These are phyloP conservation scores for Drepana falcataria DNA, from an alignment of 2,888 invertebrate genomes.

Conservation along the genomic window DNA sequence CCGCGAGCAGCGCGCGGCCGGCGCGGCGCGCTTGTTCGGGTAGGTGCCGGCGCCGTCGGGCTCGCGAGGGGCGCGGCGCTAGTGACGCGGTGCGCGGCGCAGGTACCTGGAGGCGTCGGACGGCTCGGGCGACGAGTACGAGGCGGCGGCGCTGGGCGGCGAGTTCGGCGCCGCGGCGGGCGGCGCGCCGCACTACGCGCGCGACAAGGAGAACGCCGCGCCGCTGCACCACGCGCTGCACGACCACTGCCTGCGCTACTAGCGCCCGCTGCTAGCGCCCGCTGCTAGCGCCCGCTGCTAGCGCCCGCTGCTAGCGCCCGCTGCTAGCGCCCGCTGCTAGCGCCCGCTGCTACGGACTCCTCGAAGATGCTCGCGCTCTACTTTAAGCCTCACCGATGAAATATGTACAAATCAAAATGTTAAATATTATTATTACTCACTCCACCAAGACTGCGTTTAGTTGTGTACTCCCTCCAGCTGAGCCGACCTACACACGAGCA, in stretches of 20 bases:
- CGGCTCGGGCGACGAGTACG: slow-evolving; percentile 80
- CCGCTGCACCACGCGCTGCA: slow-evolving; percentile 60
- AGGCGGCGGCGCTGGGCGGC: slow-evolving; percentile 39
- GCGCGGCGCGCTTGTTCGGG: slow-evolving; percentile 84
- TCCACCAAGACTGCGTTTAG: not conserved
- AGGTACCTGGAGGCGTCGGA: slow-evolving; percentile 85
- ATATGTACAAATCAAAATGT: slow-evolving; percentile 29
- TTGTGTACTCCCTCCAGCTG: not conserved
- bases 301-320: slow-evolving; percentile 60
- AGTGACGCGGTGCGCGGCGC: slow-evolving; percentile 35
- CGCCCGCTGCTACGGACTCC: not conserved
- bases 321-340: slow-evolving; percentile 54
- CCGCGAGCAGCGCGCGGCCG: slow-evolving; percentile 50
- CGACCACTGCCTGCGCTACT: slow-evolving; percentile 69
- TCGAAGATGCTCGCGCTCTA: slow-evolving; percentile 20
- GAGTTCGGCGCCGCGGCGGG: slow-evolving; percentile 33
- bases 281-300: slow-evolving; percentile 35
- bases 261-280: not conserved
- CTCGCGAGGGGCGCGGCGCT: slow-evolving; percentile 30
- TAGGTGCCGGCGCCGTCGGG: slow-evolving; percentile 4
- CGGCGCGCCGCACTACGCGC: slow-evolving; percentile 39
- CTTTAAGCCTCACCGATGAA: slow-evolving; percentile 27
- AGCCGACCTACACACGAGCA: too few relatives aligned
- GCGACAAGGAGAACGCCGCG: slow-evolving; percentile 69
- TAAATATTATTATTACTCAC: not conserved